Conservation (phyloP, 2,888 invertebrate genomes). For the Eurois occulta region DNA sequence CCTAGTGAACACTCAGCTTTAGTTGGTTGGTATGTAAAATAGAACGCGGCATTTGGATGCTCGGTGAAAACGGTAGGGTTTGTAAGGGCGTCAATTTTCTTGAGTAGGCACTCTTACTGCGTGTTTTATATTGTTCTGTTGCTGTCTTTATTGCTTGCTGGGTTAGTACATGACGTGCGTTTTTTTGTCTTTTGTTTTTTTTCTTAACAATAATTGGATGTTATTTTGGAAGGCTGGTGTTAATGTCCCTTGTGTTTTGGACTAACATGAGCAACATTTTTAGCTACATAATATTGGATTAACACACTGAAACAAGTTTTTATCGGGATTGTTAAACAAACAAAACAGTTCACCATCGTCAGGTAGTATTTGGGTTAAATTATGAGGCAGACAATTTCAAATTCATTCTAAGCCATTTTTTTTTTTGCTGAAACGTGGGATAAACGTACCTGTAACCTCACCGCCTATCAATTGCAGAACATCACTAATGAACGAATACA, state of each 20-base stretch:
- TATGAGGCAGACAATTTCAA: not conserved
- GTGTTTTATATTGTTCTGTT: conserved; percentile 48
- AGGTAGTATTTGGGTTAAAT: too few species aligned
- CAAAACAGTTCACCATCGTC: too few species aligned
- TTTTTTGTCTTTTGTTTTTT: not conserved
- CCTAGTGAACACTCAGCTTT: conserved; percentile 36
- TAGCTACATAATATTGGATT: not conserved
- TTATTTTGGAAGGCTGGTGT: not conserved
- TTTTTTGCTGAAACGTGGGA: not conserved
- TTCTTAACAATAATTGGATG: not conserved
- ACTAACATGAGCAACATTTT: not conserved
- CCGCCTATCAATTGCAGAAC: conserved; percentile 11
- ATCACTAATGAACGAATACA: conserved; percentile 32
- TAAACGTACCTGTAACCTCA: not conserved
- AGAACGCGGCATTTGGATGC: conserved; percentile 47
- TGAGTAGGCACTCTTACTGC: conserved; percentile 45
- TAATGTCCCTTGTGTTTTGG: not conserved
- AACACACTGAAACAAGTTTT: not conserved
- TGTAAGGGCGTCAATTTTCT: conserved; percentile 58
- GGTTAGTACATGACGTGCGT: conserved; percentile 10
- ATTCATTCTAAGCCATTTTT: too few species aligned
- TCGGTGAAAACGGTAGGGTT: conserved; percentile 43
- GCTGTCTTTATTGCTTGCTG: conserved; percentile 32
- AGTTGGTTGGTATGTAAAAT: conserved; percentile 52
- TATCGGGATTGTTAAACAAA: not conserved